These are phyloP conservation scores for Anadara kagoshimensis DNA, from an alignment of 1,140 invertebrate genomes.

Conservation along the genomic window DNA sequence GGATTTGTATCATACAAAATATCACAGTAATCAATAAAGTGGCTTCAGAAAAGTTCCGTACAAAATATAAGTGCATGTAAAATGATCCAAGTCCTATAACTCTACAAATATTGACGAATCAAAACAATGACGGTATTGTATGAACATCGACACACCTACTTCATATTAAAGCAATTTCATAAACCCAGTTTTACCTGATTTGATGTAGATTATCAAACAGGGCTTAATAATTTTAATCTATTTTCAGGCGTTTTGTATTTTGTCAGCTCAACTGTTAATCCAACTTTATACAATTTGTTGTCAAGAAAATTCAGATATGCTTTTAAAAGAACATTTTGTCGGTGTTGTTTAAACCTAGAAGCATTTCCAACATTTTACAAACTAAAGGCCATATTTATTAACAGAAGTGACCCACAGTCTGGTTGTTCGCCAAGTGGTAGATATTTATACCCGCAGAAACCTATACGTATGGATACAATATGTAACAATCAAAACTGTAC, in stretches of 20 bases:
- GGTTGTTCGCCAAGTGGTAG: slow-evolving; percentile 20
- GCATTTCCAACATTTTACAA: slow-evolving; percentile 74
- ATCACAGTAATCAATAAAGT: no score
- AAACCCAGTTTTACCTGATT: no score
- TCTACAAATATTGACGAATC: no score
- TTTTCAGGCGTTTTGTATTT: slow-evolving; percentile 73
- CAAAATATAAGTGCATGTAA: no score
- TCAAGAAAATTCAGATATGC: slow-evolving; percentile 77
- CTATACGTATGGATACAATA: slow-evolving; percentile 25
- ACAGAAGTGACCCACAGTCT: slow-evolving; percentile 19
- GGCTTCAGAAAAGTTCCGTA: no score
- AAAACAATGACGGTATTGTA: no score
- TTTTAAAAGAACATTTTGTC: slow-evolving; percentile 66
- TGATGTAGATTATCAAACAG: no score
- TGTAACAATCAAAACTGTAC: slow-evolving; percentile 25
- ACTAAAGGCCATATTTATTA: slow-evolving; percentile 43
- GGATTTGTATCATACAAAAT: no score
- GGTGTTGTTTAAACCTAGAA: slow-evolving; percentile 44
- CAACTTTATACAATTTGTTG: slow-evolving; percentile 78
- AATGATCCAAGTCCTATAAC: no score
- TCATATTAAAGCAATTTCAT: no score
- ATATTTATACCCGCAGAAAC: slow-evolving; percentile 44
- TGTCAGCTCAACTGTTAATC: slow-evolving; percentile 79
- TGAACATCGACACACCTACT: no score
- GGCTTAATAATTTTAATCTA: no score